Evolutionary conservation across 2,797 vertebrate species (phyloP).

Genomic region (Falco columbarius): DNA sequence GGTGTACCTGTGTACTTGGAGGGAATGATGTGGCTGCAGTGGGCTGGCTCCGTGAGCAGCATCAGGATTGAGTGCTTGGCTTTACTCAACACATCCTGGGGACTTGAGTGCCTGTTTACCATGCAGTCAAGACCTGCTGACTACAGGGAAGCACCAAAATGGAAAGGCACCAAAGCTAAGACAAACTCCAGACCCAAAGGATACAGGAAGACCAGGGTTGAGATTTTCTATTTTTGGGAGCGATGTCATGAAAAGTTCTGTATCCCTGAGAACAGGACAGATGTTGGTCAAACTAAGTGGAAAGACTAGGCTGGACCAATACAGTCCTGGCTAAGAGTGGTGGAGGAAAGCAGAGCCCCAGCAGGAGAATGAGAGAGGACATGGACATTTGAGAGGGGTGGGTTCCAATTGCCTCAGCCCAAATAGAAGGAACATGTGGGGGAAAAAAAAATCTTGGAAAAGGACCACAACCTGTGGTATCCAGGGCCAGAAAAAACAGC

Average conservation of each 20-base stretch:
- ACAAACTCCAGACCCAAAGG: background rate
- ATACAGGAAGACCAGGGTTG: background rate
- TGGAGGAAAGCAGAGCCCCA: background rate
- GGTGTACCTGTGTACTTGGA: background rate
- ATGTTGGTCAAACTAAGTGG: conserved; percentile 3
- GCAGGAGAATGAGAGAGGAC: background rate
- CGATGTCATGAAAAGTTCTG: conserved; percentile 6
- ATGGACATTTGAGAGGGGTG: background rate
- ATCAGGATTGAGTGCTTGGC: background rate
- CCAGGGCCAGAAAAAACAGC: background rate
- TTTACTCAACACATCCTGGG: background rate
- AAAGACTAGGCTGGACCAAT: background rate
- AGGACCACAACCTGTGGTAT: background rate
- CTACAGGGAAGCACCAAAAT: background rate
- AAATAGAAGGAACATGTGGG: background rate
- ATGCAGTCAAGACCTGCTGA: background rate
- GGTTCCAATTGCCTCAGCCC: background rate
- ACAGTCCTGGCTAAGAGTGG: background rate
- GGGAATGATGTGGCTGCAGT: accelerated
- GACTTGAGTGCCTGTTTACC: background rate
- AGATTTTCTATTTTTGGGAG: background rate
- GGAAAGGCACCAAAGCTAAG: background rate
- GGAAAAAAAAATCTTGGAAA: background rate
- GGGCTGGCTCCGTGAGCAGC: background rate
- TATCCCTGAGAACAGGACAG: background rate